phyloP scores from a whole-genome alignment of 2,113 vertebrate species.

The Myrmecophaga tridactyla region DNA sequence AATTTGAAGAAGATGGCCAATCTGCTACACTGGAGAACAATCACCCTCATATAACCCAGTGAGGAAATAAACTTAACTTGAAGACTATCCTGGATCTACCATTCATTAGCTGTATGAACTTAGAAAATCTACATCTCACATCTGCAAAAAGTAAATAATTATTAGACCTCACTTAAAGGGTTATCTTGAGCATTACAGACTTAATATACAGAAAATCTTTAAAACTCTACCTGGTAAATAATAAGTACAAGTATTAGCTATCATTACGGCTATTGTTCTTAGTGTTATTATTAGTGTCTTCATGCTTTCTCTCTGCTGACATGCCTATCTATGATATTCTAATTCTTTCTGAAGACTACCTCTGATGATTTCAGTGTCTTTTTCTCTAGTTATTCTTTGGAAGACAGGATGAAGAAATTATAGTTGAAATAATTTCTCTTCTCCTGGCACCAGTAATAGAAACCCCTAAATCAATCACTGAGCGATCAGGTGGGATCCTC shows the following conservation, averaged over 20 bases:
- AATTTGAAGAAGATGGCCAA: no score
- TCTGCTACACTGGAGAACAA: background rate
- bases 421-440: background rate
- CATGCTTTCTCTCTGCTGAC: background rate
- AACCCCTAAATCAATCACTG: background rate
- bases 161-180: background rate
- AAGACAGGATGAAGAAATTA: background rate
- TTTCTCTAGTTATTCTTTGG: background rate
- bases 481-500: background rate
- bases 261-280: background rate
- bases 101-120: background rate
- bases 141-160: background rate
- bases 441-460: background rate
- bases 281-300: background rate
- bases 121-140: background rate
- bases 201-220: background rate
- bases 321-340: no score
- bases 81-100: background rate
- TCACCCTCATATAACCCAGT: background rate
- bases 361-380: background rate
- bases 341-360: background rate
- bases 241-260: background rate
- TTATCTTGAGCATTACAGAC: background rate
- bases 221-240: background rate
- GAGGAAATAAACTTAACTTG: background rate